Percentiles rank a stretch among this genome's conserved stretches.
Evolutionary conservation across 30 jellyfish, hydroid and myxozoan genomes (phyloP).

Genomic region (Mastigias papua): DNA sequence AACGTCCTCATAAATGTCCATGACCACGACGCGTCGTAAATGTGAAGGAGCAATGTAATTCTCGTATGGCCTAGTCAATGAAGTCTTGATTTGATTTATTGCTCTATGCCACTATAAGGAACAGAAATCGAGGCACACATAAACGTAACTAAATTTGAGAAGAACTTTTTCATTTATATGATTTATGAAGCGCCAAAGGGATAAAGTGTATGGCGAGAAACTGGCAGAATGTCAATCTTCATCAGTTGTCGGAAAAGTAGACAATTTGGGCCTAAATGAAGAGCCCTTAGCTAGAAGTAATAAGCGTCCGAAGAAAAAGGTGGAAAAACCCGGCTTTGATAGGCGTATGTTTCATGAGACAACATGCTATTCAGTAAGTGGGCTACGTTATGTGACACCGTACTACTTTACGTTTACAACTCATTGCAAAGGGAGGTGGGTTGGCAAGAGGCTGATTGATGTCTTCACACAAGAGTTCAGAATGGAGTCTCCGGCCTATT

Average conservation of each 20-base stretch:
- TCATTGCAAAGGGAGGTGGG: slow-evolving; percentile 94
- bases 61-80: no score
- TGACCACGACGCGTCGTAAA: no score
- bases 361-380: slow-evolving; percentile 29
- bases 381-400: slow-evolving; percentile 90
- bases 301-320: slow-evolving; percentile 8
- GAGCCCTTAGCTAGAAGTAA: neutral
- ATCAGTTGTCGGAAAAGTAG: neutral
- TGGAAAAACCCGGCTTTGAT: slow-evolving; percentile 86
- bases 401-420: slow-evolving; percentile 87
- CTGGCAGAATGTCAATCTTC: neutral
- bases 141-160: no score
- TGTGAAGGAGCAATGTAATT: no score
- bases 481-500: slow-evolving; percentile 88
- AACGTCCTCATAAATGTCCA: no score
- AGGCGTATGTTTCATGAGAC: slow-evolving; percentile 90
- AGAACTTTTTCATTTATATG: no score
- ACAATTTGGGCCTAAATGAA: neutral
- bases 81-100: no score
- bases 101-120: no score
- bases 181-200: neutral
- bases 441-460: slow-evolving; percentile 71
- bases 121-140: no score
- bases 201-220: neutral
- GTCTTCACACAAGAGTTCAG: slow-evolving; percentile 87